Evolutionary conservation across 53 echinoderm and acorn worm species (phyloP).

Genomic region (Holothuria leucospilota): DNA sequence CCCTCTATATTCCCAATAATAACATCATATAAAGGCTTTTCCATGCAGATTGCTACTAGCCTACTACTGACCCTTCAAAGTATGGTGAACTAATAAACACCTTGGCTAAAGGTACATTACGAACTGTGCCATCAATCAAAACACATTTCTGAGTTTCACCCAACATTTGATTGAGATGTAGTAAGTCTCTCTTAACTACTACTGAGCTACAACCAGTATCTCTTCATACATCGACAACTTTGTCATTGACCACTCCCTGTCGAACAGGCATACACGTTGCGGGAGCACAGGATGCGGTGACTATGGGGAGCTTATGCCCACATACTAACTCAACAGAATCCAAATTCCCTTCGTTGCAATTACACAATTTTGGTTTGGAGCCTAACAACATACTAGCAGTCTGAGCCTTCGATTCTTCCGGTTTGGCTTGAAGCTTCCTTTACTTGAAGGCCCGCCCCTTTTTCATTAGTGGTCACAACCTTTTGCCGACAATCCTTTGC

Average conservation of each 20-base stretch:
- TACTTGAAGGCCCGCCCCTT: no score
- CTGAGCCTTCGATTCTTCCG: no score
- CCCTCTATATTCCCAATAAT: conserved; percentile 19
- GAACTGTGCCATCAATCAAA: conserved; percentile 9
- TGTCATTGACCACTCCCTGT: neutral
- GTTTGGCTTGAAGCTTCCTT: no score
- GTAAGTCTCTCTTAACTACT: neutral
- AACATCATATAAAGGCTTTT: neutral
- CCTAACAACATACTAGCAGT: no score
- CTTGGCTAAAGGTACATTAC: neutral
- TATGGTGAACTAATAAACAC: neutral
- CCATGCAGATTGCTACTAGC: neutral
- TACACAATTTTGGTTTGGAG: no score
- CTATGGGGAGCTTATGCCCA: no score
- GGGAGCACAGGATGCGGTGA: no score
- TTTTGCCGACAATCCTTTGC: conserved; percentile 26
- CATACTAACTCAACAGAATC: no score
- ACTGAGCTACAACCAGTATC: conserved; percentile 18
- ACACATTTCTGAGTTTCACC: neutral
- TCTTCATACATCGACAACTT: conserved; percentile 5
- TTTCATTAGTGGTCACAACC: neutral
- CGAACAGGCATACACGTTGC: neutral
- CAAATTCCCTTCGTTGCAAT: no score
- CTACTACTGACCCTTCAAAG: neutral
- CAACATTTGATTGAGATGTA: neutral